Evolutionary conservation across 2,888 invertebrate species (phyloP), one percentile per base, ranked within the genome.

Genomic region (Xestobium rufovillosum): DNA sequence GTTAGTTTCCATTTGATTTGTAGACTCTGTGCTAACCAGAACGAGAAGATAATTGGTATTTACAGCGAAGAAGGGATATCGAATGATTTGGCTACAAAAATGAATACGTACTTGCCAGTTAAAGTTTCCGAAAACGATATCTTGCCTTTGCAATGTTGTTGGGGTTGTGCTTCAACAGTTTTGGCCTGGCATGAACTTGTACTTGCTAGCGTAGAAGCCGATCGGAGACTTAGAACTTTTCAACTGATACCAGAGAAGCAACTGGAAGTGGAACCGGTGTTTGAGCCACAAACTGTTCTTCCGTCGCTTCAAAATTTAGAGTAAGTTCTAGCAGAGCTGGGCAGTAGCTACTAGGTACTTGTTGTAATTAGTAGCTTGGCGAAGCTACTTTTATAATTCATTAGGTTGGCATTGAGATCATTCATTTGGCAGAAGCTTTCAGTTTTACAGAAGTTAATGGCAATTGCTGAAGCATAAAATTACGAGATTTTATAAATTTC

Each of bases 111-210:
- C 60, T 61, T 83, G 35, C 80, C 81, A 1, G 71, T 81, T 48
- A 66, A 69, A 65, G 78, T 79, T 53, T 50, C 58, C 31, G 57
- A 57, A 44, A 51, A 52, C 1, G 80, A 81, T 50, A 58, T 53
- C 8, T 60, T 80, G 40, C 80, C 81, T 0, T 56, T 67, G 29
- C 70, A 73, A 45, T 64, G 80, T 44, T 83, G 83, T 63, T 74
- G 71, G 57, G 73, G 73, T 44, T 83, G 83, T 55, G 72, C 74
- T 1, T 72, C 72, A 41, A 76, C 76, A 0, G 57, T 83, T 30
- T 56, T 79, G 34, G 73, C 76, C 0, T 81, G 78, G 76, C 75
- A 78, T 50, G 74, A 78, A 50, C 64, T 81, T 35, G 66, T 69
- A 32, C 57, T 70, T 43, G 69, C 71, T 45, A 74, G 75, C 51